Evolutionary conservation across 2,113 vertebrate genomes (phyloP), one percentile per base, ranked within the genome.

Genomic region (Lasiurus cinereus): DNA sequence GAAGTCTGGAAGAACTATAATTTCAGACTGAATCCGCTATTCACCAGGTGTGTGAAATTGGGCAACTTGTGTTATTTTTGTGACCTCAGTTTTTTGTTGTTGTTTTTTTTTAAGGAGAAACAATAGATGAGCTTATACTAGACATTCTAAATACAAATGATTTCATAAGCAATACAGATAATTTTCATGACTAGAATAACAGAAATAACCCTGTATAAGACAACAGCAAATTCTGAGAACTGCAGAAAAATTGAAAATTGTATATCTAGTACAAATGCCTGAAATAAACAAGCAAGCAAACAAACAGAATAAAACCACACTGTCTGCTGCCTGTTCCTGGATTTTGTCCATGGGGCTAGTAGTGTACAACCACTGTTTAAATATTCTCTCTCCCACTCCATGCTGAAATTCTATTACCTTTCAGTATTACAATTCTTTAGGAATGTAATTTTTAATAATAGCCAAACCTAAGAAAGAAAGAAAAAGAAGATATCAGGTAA

Each of bases 101-200:
- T 48, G 43, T 48, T 48, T 48, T 52, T 52, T 14, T 39, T 94
- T 5, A 48, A 69, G 88, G 90, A 77, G 50, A 87, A 89, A 62
- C 8, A 36, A 1, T 33, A 48, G 84, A 9, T 46, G 21, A 78
- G 5, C 0, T 13, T 66, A 43, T 16, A 6, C 67, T 21, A 76
- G 50, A 50, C 78, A 91, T 91, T 50, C 31, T 56, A 39, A 59
- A 43, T 31, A 6, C 13, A 91, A 33, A 91, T 69, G 6, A 78
- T 5, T 89, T 87, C 2, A 54, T n/a, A 91, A 56, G 8, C 77
- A 83, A 87, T n/a, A 12, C 6, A 50, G 8, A 6, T 77, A 16
- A 79, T 83, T 94, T 88, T 66, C 7, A 64, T 70, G 22, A 56
- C 13, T 64, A 62, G 85, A 82, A 56, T 92, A 78, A 87, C 3